phyloP scores from a whole-genome alignment of 2,797 vertebrate species.

The Eutrigla gurnardus region DNA sequence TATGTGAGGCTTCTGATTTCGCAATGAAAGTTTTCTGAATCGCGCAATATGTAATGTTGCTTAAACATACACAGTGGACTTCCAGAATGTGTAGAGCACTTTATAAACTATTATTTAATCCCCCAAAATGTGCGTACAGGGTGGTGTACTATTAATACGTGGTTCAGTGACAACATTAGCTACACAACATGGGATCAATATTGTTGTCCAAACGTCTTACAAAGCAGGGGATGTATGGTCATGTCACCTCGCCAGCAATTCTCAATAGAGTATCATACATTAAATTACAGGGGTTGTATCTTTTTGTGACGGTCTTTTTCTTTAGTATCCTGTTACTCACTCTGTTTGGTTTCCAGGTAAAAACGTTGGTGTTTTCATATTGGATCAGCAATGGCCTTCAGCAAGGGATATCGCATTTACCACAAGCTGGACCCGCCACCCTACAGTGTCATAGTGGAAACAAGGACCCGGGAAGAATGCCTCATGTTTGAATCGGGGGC shows the following conservation, averaged over 20 bases:
- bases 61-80: background rate
- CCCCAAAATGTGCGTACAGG: background rate
- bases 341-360: conserved; percentile 63
- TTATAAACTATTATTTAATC: background rate
- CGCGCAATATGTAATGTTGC: conserved; percentile 1
- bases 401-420: conserved; percentile 97
- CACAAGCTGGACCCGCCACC: conserved; percentile 97
- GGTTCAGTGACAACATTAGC: background rate
- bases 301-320: background rate
- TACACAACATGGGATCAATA: background rate
- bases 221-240: background rate
- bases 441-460: conserved; percentile 97
- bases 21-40: conserved; percentile 29
- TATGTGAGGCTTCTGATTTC: conserved; percentile 28
- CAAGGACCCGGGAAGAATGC: conserved; percentile 93
- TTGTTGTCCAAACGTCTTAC: background rate
- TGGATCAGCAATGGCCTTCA: conserved; percentile 93
- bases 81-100: background rate
- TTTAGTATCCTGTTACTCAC: conserved; percentile 4
- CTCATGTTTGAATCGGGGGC: conserved; percentile 98
- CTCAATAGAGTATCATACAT: conserved; percentile 1
- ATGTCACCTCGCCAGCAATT: background rate
- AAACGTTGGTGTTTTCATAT: conserved; percentile 62
- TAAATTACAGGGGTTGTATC: conserved; percentile 4
- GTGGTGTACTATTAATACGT: background rate